phyloP scores from a whole-genome alignment of 1,140 invertebrate genomes.

The Danaus melanippus region DNA sequence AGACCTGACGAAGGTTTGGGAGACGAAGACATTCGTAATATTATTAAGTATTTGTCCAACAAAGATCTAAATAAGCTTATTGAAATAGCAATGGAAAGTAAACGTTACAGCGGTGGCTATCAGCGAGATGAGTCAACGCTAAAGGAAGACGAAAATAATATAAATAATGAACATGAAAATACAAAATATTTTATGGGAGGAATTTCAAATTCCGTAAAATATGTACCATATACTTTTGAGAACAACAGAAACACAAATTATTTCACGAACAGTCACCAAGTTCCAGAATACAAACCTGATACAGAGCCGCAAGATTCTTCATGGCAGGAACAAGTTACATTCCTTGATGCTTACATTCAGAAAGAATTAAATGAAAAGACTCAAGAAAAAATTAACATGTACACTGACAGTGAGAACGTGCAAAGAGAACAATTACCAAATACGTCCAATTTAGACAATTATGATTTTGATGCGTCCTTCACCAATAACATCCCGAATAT shows the following conservation, averaged over 20 bases:
- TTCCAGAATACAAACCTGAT: too few relatives aligned
- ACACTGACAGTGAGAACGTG: conserved; percentile 28
- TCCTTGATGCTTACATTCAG: conserved; percentile 28
- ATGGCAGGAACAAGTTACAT: conserved; percentile 22
- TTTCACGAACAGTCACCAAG: too few relatives aligned
- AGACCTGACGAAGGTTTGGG: conserved; percentile 42
- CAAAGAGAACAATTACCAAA: conserved; percentile 42
- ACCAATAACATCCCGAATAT: conserved; percentile 49
- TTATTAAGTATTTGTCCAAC: conserved; percentile 52
- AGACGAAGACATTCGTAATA: conserved; percentile 50
- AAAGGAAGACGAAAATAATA: too few relatives aligned
- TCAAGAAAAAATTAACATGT: conserved; percentile 15
- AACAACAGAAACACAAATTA: too few relatives aligned
- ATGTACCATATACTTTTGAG: too few relatives aligned
- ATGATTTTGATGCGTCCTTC: conserved; percentile 38
- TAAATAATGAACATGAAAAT: too few relatives aligned
- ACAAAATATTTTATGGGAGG: too few relatives aligned
- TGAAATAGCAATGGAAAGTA: conserved; percentile 37
- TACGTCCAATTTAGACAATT: conserved; percentile 42
- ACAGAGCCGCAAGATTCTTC: too few relatives aligned
- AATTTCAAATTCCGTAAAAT: too few relatives aligned
- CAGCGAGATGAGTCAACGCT: conserved; percentile 3
- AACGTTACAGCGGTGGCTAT: conserved; percentile 23
- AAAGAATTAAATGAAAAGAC: conserved; percentile 24
- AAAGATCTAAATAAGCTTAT: conserved; percentile 57